phyloP scores from a whole-genome alignment of 2,888 invertebrate species.

The Phania funesta region DNA sequence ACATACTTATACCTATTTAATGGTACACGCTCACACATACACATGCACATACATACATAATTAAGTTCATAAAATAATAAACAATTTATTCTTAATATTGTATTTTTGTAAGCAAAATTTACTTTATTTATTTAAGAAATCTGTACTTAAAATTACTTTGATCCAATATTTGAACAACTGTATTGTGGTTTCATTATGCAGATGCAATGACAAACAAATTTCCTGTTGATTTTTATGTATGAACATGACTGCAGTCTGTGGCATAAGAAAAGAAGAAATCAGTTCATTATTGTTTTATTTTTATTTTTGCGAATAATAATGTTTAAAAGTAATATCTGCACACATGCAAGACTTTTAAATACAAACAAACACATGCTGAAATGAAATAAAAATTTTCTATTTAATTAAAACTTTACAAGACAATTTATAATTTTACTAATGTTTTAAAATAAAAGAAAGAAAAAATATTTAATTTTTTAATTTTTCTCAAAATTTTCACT shows the following conservation, averaged over 20 bases:
- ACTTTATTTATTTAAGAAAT: not conserved
- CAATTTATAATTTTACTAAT: conserved; percentile 42
- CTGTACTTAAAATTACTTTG: not conserved
- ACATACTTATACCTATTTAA: too few species aligned
- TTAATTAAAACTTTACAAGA: conserved; percentile 43
- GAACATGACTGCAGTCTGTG: not conserved
- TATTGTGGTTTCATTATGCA: not conserved
- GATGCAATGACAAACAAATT: not conserved
- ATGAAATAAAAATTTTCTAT: not conserved
- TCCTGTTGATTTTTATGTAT: not conserved
- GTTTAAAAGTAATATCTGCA: conserved; percentile 8
- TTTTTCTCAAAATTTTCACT: not conserved
- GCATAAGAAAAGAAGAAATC: not conserved
- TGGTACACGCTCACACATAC: too few species aligned
- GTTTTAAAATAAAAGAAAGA: conserved; percentile 10
- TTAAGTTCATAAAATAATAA: too few species aligned
- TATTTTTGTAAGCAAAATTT: not conserved
- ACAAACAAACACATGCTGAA: not conserved
- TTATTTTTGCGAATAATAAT: not conserved
- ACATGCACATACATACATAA: too few species aligned
- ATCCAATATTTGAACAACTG: not conserved
- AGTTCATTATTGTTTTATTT: not conserved
- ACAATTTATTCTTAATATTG: too few species aligned
- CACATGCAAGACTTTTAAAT: conserved; percentile 14
- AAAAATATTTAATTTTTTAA: not conserved